These are phyloP conservation scores for Charina bottae DNA, from an alignment of 2,113 vertebrate genomes.

Conservation along the genomic window DNA sequence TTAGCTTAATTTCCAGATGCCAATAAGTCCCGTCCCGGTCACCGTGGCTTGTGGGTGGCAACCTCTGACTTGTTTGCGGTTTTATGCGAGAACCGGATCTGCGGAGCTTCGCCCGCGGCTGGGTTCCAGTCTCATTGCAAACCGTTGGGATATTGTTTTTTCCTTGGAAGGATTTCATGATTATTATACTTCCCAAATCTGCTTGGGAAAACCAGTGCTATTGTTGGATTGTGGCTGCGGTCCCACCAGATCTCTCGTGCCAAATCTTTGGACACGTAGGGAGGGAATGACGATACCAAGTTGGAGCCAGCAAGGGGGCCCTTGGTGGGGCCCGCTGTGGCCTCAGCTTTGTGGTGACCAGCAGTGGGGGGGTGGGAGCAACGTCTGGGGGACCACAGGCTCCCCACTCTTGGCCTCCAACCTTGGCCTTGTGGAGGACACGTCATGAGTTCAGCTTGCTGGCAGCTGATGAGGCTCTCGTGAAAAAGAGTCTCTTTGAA, in stretches of 20 bases:
- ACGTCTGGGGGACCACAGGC: neutral
- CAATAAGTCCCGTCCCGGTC: too few relatives aligned
- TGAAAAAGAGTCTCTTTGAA: neutral
- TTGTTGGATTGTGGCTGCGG: neutral
- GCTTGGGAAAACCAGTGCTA: neutral
- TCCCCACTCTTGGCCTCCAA: neutral
- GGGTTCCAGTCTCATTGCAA: slow-evolving; percentile 24
- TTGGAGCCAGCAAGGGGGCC: neutral
- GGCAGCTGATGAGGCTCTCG: too few relatives aligned
- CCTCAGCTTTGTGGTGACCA: neutral
- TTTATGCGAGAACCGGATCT: neutral
- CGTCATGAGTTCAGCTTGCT: neutral
- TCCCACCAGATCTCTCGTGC: neutral
- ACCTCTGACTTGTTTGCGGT: neutral
- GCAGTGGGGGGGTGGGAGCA: neutral
- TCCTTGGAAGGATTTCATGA: neutral
- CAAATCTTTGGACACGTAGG: neutral
- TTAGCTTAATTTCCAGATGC: slow-evolving; percentile 11
- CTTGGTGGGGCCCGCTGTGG: neutral
- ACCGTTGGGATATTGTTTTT: neutral
- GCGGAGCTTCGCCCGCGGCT: neutral
- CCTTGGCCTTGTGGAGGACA: neutral
- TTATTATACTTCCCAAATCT: neutral
- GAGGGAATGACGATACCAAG: neutral
- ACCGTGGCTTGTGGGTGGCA: neutral